Percentiles rank a stretch among this genome's conserved stretches.
Evolutionary conservation across 2,113 vertebrate genomes (phyloP).

Genomic region (Cacatua alba): DNA sequence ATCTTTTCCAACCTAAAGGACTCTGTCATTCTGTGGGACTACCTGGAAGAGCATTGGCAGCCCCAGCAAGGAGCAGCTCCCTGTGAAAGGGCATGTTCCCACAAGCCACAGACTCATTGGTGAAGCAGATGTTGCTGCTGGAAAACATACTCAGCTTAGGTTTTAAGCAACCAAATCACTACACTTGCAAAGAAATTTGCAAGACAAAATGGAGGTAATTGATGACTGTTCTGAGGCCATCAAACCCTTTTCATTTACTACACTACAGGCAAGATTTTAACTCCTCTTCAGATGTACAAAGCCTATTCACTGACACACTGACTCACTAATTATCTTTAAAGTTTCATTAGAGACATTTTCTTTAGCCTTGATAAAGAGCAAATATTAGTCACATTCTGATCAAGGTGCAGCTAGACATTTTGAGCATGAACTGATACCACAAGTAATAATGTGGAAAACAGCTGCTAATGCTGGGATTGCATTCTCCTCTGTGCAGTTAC

Average conservation of each 20-base stretch:
- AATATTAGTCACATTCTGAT: slow-evolving; percentile 59
- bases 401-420: slow-evolving; percentile 5
- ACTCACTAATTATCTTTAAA: slow-evolving; percentile 65
- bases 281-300: slow-evolving; percentile 20
- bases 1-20: neutral
- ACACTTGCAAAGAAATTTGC: slow-evolving; percentile 21
- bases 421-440: neutral
- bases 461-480: neutral
- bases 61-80: neutral
- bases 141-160: neutral
- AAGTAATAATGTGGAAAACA: neutral
- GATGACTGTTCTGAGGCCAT: neutral
- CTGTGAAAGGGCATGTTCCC: neutral
- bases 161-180: neutral
- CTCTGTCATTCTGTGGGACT: neutral
- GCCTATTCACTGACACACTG: slow-evolving; percentile 48
- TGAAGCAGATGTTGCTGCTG: slow-evolving; percentile 13
- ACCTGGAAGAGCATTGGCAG: neutral
- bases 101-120: neutral
- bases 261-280: slow-evolving; percentile 28
- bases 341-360: slow-evolving; percentile 57
- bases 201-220: slow-evolving; percentile 34
- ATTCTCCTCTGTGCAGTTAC: neutral
- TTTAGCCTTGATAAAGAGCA: slow-evolving; percentile 32
- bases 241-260: slow-evolving; percentile 27